These are phyloP conservation scores for Dasypogon diadema DNA, from an alignment of 2,888 invertebrate species.

Conservation along the genomic window DNA sequence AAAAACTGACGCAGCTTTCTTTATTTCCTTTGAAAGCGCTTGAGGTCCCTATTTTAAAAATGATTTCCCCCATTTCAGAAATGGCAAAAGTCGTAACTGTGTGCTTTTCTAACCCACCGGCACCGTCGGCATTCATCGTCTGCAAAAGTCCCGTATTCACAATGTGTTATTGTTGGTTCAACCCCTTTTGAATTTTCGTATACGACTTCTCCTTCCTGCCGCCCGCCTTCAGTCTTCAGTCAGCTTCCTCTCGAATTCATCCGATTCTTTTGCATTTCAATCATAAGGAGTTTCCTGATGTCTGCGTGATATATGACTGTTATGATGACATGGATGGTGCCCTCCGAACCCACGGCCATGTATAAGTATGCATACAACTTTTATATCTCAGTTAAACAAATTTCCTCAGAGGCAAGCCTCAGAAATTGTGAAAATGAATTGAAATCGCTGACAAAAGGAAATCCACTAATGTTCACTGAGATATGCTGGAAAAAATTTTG, in stretches of 20 bases:
- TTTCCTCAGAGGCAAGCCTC: constrained; percentile 45
- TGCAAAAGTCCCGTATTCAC: constrained; percentile 36
- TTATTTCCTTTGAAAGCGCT: constrained; percentile 43
- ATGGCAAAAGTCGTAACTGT: constrained; percentile 54
- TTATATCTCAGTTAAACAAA: constrained; percentile 50
- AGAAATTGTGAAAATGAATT: constrained; percentile 49
- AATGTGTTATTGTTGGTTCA: constrained; percentile 52
- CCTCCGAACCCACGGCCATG: constrained; percentile 8
- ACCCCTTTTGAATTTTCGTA: constrained; percentile 42
- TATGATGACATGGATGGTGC: constrained; percentile 40
- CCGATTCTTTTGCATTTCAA: constrained; percentile 55
- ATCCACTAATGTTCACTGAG: constrained; percentile 34
- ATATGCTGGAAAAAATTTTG: too few relatives aligned
- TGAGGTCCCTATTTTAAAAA: constrained; percentile 51
- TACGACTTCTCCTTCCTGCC: constrained; percentile 28
- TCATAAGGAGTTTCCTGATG: constrained; percentile 54
- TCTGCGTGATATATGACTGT: constrained; percentile 52
- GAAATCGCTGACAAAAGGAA: constrained; percentile 36
- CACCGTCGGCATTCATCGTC: constrained; percentile 50
- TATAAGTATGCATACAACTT: constrained; percentile 3
- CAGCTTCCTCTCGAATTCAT: constrained; percentile 48
- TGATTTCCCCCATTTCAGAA: constrained; percentile 48
- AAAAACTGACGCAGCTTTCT: constrained; percentile 48
- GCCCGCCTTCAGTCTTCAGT: constrained; percentile 21
- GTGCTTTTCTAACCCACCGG: constrained; percentile 51